Percentiles rank a stretch among this genome's conserved stretches.
These are phyloP conservation scores for Xenopus borealis DNA, from an alignment of 2,113 vertebrate species.

Conservation along the genomic window DNA sequence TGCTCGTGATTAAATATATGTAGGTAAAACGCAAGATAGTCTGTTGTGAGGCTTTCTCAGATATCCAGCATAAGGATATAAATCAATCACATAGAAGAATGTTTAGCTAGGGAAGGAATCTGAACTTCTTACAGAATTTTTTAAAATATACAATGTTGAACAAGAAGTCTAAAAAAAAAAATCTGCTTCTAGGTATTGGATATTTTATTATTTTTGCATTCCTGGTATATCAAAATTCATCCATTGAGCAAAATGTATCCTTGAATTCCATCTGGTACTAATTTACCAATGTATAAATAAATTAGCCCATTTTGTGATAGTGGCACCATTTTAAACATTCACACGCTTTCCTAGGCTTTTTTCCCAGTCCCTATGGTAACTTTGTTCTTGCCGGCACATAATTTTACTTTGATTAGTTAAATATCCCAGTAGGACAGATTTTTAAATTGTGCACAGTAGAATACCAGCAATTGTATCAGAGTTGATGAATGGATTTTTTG, in stretches of 20 bases:
- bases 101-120: background rate
- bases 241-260: conserved; percentile 30
- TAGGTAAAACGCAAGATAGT: conserved; percentile 9
- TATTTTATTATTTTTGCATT: conserved; percentile 37
- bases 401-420: conserved; percentile 3
- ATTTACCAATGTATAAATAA: conserved; percentile 36
- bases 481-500: no score
- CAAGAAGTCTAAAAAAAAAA: conserved; percentile 13
- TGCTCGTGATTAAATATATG: conserved; percentile 17
- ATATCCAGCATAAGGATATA: conserved; percentile 1
- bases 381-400: conserved; percentile 20
- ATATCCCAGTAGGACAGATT: no score
- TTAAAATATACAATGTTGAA: background rate
- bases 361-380: conserved; percentile 4
- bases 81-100: conserved; percentile 5
- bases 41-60: background rate
- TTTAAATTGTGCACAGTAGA: background rate
- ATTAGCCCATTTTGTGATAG: conserved; percentile 36
- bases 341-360: conserved; percentile 19
- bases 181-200: background rate
- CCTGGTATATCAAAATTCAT: conserved; percentile 36
- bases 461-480: background rate
- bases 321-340: conserved; percentile 28
- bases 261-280: conserved; percentile 28
- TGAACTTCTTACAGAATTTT: background rate